Evolutionary conservation across 2,888 invertebrate species (phyloP).

Genomic region (Alentia gelatinosa): DNA sequence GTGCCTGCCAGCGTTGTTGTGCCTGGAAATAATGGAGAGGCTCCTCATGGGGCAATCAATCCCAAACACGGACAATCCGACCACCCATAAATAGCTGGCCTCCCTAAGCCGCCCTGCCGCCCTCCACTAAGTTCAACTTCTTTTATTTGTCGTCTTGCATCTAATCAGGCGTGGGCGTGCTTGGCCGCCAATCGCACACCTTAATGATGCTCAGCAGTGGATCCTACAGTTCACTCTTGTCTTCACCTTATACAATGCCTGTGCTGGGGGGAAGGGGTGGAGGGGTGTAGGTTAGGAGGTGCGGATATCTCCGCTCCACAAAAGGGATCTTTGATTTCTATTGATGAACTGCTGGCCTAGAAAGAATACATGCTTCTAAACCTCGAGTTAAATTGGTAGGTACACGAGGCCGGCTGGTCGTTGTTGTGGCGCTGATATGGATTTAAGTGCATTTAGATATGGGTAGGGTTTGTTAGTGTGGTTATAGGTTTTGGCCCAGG

Average conservation of each 20-base stretch:
- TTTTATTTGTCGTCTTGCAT: background rate
- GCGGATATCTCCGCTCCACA: background rate
- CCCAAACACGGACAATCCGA: background rate
- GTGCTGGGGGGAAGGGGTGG: background rate
- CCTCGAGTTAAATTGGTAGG: background rate
- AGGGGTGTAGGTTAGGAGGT: background rate
- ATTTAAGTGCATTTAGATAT: too few species aligned
- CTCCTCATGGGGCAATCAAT: background rate
- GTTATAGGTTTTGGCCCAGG: too few species aligned
- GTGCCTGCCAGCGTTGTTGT: too few species aligned
- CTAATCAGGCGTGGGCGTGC: background rate
- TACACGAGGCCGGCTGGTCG: background rate
- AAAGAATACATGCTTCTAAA: background rate
- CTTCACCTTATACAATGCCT: too few species aligned
- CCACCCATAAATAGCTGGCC: background rate
- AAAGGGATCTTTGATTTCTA: background rate
- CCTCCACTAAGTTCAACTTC: background rate
- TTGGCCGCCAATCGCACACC: background rate
- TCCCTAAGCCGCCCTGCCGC: background rate
- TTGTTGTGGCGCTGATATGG: background rate
- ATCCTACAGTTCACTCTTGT: background rate
- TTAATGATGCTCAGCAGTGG: background rate
- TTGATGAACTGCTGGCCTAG: background rate
- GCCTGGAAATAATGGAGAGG: background rate
- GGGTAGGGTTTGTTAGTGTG: too few species aligned